Evolutionary conservation across 2,888 invertebrate genomes (phyloP).

Genomic region (Tanytarsus gracilentus): DNA sequence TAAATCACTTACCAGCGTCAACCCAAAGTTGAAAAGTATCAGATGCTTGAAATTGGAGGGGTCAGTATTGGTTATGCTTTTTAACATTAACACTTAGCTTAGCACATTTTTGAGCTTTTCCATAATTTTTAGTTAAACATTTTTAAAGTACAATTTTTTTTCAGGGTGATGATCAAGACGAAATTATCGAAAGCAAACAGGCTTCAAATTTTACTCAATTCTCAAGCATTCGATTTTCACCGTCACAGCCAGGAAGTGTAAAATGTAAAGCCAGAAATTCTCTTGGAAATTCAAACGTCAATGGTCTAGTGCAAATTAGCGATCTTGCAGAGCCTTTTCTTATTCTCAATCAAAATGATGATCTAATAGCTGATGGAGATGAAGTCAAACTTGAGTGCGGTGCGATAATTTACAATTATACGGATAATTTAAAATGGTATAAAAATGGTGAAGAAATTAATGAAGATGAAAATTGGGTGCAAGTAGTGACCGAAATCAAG

Average conservation of each 20-base stretch:
- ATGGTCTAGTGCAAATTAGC: slow-evolving; percentile 36
- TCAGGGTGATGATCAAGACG: neutral
- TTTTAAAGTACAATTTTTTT: neutral
- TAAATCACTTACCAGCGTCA: neutral
- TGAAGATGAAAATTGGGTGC: slow-evolving; percentile 31
- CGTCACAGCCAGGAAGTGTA: slow-evolving; percentile 42
- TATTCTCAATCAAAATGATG: slow-evolving; percentile 41
- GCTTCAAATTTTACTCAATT: slow-evolving; percentile 31
- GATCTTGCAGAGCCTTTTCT: slow-evolving; percentile 38
- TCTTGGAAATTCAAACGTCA: slow-evolving; percentile 35
- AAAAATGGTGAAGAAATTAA: slow-evolving; percentile 35
- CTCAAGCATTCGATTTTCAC: slow-evolving; percentile 41
- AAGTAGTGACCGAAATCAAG: slow-evolving; percentile 33
- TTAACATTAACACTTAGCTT: neutral
- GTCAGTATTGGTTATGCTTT: slow-evolving; percentile 33
- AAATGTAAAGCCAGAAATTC: slow-evolving; percentile 44
- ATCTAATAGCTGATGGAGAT: slow-evolving; percentile 48
- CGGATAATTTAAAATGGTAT: slow-evolving; percentile 47
- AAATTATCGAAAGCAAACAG: neutral
- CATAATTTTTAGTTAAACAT: neutral
- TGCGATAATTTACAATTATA: slow-evolving; percentile 48
- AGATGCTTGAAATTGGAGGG: slow-evolving; percentile 34
- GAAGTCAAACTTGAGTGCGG: slow-evolving; percentile 49
- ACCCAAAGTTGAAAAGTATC: slow-evolving; percentile 32
- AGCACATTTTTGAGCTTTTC: neutral